Evolutionary conservation across 2,888 invertebrate genomes (phyloP).

Genomic region (Meliscaeva auricollis): DNA sequence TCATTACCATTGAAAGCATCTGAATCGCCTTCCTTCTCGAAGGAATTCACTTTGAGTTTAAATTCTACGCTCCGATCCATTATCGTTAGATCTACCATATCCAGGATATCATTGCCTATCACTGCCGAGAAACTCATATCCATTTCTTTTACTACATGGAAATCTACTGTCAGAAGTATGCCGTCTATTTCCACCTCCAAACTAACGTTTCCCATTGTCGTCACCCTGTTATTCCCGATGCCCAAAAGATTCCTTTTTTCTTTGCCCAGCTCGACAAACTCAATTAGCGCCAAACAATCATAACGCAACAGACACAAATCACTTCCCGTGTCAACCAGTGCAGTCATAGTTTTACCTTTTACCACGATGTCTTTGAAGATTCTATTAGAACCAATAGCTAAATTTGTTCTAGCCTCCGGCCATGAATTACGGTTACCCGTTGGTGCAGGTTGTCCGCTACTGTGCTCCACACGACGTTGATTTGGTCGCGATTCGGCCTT

Average conservation of each 20-base stretch:
- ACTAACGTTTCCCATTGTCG: slow-evolving; percentile 7
- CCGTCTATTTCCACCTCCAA: background rate
- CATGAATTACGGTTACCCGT: background rate
- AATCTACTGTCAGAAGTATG: background rate
- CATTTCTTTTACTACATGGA: slow-evolving; percentile 16
- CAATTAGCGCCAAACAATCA: slow-evolving; percentile 1
- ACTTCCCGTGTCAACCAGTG: too few relatives aligned
- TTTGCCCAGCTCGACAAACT: background rate
- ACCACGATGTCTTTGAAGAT: background rate
- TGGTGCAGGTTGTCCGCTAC: slow-evolving; percentile 12
- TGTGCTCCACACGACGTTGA: background rate
- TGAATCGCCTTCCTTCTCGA: background rate
- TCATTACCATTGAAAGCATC: too few relatives aligned
- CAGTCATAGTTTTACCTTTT: too few relatives aligned
- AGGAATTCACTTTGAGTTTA: background rate
- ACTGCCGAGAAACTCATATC: slow-evolving; percentile 23
- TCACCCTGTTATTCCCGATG: slow-evolving; percentile 2
- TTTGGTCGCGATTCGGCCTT: background rate
- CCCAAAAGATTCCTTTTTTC: slow-evolving; percentile 19
- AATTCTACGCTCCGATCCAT: background rate
- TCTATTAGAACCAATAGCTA: background rate
- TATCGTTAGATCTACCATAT: background rate
- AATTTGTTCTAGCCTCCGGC: too few relatives aligned
- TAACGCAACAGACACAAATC: slow-evolving; percentile 5
- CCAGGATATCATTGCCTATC: background rate